A percentile compares a stretch with the other conserved stretches of the same genome.
These are phyloP conservation scores for Clarias batrachus DNA, from an alignment of 2,113 vertebrate genomes.

Conservation along the genomic window DNA sequence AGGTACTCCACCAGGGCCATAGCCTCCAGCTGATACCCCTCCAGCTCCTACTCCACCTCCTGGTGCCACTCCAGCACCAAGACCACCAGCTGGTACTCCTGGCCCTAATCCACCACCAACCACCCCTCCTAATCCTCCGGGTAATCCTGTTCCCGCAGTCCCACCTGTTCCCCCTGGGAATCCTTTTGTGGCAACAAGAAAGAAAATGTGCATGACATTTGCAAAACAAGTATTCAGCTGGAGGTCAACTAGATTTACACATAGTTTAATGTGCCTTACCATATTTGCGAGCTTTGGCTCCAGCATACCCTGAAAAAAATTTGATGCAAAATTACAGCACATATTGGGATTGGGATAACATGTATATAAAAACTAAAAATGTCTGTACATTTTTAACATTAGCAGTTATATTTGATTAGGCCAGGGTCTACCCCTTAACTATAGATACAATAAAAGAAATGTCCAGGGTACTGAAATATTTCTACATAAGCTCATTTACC, in stretches of 20 bases:
- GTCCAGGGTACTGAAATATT: background rate
- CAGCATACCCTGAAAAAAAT: constrained; percentile 39
- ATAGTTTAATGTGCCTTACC: constrained; percentile 26
- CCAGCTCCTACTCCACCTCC: constrained; percentile 48
- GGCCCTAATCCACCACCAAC: constrained; percentile 39
- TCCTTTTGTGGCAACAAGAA: constrained; percentile 17
- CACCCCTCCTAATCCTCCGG: constrained; percentile 37
- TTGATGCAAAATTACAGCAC: background rate
- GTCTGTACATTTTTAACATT: background rate
- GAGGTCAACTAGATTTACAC: background rate
- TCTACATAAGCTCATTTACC: constrained; percentile 18
- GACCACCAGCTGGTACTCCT: constrained; percentile 26
- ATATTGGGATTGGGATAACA: background rate
- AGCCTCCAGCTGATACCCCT: constrained; percentile 53
- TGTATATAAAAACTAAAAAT: background rate
- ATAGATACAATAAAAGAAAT: background rate
- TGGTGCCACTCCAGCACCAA: constrained; percentile 34
- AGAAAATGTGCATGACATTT: background rate
- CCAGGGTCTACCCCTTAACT: background rate
- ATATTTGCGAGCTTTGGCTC: constrained; percentile 53
- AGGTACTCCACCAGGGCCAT: constrained; percentile 58
- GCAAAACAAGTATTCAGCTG: background rate
- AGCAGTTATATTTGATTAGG: background rate
- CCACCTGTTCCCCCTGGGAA: constrained; percentile 36
- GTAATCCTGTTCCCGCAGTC: constrained; percentile 31